Evolutionary conservation across 2,888 invertebrate genomes (phyloP), one percentile per base, ranked within the genome.

Genomic region (Drosophila mulleri): DNA sequence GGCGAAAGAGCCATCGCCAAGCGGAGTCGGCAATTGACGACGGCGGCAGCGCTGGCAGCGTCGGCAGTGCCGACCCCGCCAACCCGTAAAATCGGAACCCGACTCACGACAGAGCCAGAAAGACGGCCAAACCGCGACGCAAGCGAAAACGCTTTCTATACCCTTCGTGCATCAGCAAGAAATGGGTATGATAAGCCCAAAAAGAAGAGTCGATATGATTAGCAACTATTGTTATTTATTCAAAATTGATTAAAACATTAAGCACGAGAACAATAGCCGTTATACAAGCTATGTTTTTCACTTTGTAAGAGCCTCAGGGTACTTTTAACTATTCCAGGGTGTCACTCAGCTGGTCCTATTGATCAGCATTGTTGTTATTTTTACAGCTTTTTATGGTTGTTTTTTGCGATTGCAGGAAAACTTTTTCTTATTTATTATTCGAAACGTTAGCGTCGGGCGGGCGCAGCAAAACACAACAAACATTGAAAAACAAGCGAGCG

Each of bases 391-490:
- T 69, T 52, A 56, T 67, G 59, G 57, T 70, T 53, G 6, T 71
- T 78, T 82, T 82, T 78, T 75, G 60, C 67, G 72, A 76, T 78
- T 84, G 80, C 85, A 84, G 89, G 84, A 91, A 90, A 89, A 91
- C 88, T 89, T 90, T 91, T 91, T 91, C 91, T 91, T 91, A 91
- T 91, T 89, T 91, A 90, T 90, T 91, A 91, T 91, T 90, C 89
- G 90, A 79, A 78, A 78, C 73, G 74, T 57, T 66, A 74, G 70
- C 73, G 66, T 71, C 75, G 60, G 67, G 67, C 72, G 71, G 72
- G 67, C 73, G 67, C 75, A 75, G 67, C 66, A 61, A 76, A 81
- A 77, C 67, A 73, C 75, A 85, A 88, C 83, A 80, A 50, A 78
- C 88, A 78, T 75, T 83, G 85, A 83, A 83, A 85, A 86, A 85